Evolutionary conservation across 2,113 vertebrate genomes (phyloP).

Genomic region (Ageneiosus marmoratus): DNA sequence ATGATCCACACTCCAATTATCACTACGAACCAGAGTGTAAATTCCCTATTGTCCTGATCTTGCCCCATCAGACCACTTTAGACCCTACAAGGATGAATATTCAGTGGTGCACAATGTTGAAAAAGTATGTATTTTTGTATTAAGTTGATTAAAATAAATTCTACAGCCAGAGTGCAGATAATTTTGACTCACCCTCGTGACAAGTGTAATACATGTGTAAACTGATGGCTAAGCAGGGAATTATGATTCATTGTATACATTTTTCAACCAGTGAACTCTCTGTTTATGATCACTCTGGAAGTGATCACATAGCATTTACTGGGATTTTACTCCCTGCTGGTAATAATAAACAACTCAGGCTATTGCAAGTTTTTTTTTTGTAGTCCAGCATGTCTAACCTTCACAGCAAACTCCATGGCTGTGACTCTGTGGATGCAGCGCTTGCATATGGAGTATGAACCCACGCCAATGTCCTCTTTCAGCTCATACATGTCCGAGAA

Average conservation of each 20-base stretch:
- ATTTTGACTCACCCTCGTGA: no score
- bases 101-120: no score
- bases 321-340: conserved; percentile 64
- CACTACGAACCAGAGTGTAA: no score
- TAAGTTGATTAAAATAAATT: no score
- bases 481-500: conserved; percentile 91
- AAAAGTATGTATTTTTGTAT: no score
- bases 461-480: conserved; percentile 95
- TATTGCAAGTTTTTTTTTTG: neutral
- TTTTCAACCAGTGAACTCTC: neutral
- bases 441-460: conserved; percentile 97
- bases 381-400: conserved; percentile 72
- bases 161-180: no score
- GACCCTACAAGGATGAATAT: no score
- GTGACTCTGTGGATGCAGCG: conserved; percentile 87
- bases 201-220: neutral
- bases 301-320: neutral
- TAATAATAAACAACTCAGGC: neutral
- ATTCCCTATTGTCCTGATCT: no score
- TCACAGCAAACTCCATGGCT: conserved; percentile 93
- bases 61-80: no score
- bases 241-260: neutral
- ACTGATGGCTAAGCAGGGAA: neutral
- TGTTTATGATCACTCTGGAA: neutral
- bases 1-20: no score